Base-by-base conservation (phyloP, 1,140 invertebrate genomes). In the Philopotamus ludificatus region DNA sequence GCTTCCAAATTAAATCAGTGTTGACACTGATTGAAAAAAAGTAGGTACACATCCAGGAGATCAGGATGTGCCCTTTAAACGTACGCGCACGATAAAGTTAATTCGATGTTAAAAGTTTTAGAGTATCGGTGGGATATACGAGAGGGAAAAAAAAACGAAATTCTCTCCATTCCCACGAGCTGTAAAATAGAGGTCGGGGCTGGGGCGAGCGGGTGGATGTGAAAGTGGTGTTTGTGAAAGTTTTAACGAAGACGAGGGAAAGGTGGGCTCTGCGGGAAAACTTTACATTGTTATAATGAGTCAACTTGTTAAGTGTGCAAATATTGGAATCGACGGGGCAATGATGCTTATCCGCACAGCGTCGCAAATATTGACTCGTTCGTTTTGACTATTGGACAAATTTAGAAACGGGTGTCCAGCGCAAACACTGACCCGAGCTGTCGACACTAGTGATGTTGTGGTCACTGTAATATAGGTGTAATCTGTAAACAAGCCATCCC, bases 271-370 rank as follows among this genome's bases (percentile, higher is more conserved):
- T 7, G 4, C n/a, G 41, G 18, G 2, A 22, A 58, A 60, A 60
- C 57, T 60, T 60, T 60, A 47, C 44, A 47, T 60, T 60, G 57
- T 60, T 60, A 60, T 60, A 60, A 60, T 60, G 57, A 60, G 57
- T 44, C 57, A 60, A 60, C 57, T 60, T 54, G 57, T 60, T 60
- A 60, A 34, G 57, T 22, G 42, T 21, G 57, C 57, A 60, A 60
- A 60, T 60, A 60, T 60, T 60, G 57, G 57, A 47, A 60, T 47
- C 57, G 57, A 34, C 28, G 28, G 28, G 28, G 28, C 28, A 34
- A 34, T 34, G 12, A 7, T 34, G 28, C 28, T 34, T 34, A 34
- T 12, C 28, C 28, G 4, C 28, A 4, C 28, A 4, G 28, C 28
- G 28, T 7, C 4, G 28, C 28, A 34, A 34, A 34, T 34, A 34